A percentile compares a stretch with the other conserved stretches of the same genome.
phyloP scores from a whole-genome alignment of 2,888 invertebrate species.

The Apamea monoglypha region DNA sequence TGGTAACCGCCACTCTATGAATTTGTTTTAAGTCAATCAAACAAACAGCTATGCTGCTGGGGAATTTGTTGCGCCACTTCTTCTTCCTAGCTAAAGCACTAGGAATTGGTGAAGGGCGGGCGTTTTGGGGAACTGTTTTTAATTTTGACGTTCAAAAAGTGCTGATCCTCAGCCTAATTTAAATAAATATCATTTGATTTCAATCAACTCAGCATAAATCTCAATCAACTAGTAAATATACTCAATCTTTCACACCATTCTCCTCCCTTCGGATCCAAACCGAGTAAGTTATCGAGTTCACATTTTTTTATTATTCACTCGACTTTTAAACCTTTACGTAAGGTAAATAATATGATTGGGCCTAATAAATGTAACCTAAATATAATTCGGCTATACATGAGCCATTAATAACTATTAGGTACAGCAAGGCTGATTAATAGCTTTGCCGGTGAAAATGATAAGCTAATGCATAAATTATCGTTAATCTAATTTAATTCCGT shows the following conservation, averaged over 20 bases:
- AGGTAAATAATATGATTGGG: neutral
- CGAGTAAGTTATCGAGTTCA: neutral
- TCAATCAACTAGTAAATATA: neutral
- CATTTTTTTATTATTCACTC: neutral
- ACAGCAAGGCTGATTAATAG: slow-evolving; percentile 41
- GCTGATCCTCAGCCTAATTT: neutral
- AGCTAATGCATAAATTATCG: slow-evolving; percentile 47
- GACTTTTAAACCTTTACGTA: neutral
- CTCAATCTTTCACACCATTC: neutral
- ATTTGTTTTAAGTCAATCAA: neutral
- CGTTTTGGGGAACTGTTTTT: neutral
- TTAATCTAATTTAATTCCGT: slow-evolving; percentile 50
- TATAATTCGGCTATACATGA: slow-evolving; percentile 16
- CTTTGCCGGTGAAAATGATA: slow-evolving; percentile 48
- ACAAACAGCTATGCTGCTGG: neutral
- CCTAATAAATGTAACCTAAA: neutral
- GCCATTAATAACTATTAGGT: slow-evolving; percentile 45
- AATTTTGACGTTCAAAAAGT: neutral
- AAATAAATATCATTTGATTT: neutral
- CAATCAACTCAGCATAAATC: neutral
- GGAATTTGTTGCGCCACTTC: neutral
- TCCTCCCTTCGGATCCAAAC: neutral
- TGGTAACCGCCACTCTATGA: neutral
- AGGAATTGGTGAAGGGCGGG: neutral
- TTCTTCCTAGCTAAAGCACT: neutral